Percentiles rank a stretch among this genome's conserved stretches.
Evolutionary conservation across 1,140 invertebrate genomes (phyloP).

Genomic region (Papilio polyxenes): DNA sequence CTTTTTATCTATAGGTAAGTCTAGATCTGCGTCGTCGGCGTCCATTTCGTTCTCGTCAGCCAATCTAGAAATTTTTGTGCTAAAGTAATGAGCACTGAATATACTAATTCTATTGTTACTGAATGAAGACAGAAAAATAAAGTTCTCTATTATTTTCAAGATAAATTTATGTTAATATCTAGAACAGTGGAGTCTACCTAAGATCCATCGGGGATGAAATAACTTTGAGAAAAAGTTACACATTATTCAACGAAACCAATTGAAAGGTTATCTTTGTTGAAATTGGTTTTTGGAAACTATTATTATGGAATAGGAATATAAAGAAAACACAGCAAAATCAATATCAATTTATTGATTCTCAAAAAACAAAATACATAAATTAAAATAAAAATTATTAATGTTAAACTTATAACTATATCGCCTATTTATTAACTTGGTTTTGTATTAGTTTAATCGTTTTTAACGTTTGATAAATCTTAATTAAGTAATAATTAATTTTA

Average conservation of each 20-base stretch:
- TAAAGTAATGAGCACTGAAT: not conserved
- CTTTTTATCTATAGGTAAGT: not conserved
- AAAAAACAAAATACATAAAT: slow-evolving; percentile 43
- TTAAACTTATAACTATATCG: slow-evolving; percentile 6
- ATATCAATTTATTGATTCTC: slow-evolving; percentile 66
- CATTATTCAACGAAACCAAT: too few species aligned
- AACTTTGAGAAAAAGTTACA: too few species aligned
- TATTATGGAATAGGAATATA: slow-evolving; percentile 42
- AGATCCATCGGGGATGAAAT: too few species aligned
- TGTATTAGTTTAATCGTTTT: not conserved
- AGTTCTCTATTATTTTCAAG: not conserved
- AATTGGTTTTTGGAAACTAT: not conserved
- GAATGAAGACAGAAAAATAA: not conserved
- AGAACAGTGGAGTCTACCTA: not conserved
- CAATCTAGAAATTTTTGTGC: not conserved
- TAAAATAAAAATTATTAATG: slow-evolving; percentile 4
- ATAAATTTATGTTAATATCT: not conserved
- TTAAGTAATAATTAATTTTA: too few species aligned
- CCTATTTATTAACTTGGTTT: slow-evolving; percentile 15
- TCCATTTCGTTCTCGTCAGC: not conserved
- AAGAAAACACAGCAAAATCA: slow-evolving; percentile 71
- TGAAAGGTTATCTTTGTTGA: not conserved
- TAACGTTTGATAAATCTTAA: not conserved
- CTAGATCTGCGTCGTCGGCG: not conserved
- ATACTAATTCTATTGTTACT: not conserved